Conservation (phyloP, 2,797 vertebrate genomes). For the Anabacerthia variegaticeps region DNA sequence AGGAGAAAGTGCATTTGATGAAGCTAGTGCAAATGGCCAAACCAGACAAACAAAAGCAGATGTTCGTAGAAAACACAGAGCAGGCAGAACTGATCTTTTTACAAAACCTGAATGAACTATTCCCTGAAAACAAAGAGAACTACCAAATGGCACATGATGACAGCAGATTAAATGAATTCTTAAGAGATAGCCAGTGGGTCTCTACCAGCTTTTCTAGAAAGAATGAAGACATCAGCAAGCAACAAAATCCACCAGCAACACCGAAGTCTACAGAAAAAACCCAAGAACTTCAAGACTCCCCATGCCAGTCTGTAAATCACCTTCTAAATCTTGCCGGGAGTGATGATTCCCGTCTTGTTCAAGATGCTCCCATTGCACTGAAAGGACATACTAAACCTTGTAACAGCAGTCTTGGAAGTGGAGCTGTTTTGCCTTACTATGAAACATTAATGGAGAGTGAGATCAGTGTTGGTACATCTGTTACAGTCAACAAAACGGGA, state of each 20-base stretch:
- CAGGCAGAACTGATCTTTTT: constrained; percentile 9
- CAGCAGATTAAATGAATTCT: constrained; percentile 32
- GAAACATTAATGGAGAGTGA: constrained; percentile 52
- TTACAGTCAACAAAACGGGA: background rate
- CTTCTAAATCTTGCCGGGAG: background rate
- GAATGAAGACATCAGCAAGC: background rate
- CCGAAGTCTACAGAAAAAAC: background rate
- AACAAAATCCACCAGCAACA: background rate
- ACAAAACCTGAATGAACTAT: background rate
- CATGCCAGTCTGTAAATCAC: background rate
- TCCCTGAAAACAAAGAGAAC: background rate
- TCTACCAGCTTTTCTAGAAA: constrained; percentile 51
- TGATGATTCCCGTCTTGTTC: background rate
- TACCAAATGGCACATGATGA: background rate
- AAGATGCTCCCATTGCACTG: background rate
- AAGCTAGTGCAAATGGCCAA: background rate
- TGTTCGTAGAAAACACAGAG: background rate
- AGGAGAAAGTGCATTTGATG: background rate
- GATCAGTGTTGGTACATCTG: background rate
- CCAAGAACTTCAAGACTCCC: background rate
- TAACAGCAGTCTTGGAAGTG: background rate
- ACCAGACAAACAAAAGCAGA: background rate
- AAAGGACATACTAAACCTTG: background rate
- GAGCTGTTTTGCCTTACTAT: constrained; percentile 43
- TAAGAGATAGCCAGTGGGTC: constrained; percentile 38